A percentile compares a stretch with the other conserved stretches of the same genome.
These are phyloP conservation scores for Mylabris phalerata DNA, from an alignment of 1,140 invertebrate species.

Conservation along the genomic window DNA sequence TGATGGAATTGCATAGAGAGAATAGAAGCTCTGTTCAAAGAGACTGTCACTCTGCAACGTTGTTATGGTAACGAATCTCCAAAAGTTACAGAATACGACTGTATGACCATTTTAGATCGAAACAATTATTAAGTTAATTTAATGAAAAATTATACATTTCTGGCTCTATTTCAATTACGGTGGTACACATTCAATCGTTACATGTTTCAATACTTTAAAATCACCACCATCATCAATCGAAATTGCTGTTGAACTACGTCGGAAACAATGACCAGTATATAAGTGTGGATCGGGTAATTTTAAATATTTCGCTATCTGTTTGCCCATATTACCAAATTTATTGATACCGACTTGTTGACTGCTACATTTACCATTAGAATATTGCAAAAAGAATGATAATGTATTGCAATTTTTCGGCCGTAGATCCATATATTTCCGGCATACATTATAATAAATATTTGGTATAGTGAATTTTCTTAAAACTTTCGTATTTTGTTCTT, in stretches of 20 bases:
- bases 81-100: no score
- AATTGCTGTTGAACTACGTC: conserved; percentile 1
- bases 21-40: no score
- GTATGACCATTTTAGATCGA: no score
- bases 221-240: not conserved
- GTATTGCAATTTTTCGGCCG: conserved; percentile 1
- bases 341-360: conserved; percentile 12
- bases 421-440: conserved; percentile 8
- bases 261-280: conserved; percentile 8
- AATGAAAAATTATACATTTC: no score
- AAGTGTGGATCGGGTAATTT: conserved; percentile 3
- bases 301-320: conserved; percentile 7
- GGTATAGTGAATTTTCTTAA: conserved; percentile 14
- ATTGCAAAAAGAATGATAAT: conserved; percentile 6
- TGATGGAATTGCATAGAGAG: no score
- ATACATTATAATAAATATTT: not conserved
- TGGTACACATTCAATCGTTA: no score
- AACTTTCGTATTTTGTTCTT: conserved; percentile 10
- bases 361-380: conserved; percentile 7
- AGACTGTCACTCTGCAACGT: no score
- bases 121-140: no score
- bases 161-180: no score
- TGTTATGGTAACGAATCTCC: no score
- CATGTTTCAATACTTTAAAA: no score
- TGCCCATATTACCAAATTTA: conserved; percentile 13